phyloP scores from a whole-genome alignment of 2,888 invertebrate species.

The Ophion ellenae region DNA sequence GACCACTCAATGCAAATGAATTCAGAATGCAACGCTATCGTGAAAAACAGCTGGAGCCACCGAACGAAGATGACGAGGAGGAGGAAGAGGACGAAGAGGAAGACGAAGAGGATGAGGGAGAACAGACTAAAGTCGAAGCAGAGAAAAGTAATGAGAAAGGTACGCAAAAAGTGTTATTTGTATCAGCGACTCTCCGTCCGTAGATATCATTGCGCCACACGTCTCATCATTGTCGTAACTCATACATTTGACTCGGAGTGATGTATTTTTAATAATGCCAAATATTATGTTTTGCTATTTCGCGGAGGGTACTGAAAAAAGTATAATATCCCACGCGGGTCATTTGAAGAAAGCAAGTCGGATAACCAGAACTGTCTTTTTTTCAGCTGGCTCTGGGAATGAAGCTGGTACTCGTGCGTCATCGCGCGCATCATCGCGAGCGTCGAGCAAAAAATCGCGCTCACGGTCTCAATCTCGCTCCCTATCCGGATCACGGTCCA shows the following conservation, averaged over 20 bases:
- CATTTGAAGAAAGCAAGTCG: background rate
- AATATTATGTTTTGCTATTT: no score
- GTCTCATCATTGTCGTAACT: background rate
- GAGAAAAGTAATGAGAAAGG: conserved; percentile 81
- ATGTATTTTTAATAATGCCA: no score
- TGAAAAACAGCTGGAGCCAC: conserved; percentile 94
- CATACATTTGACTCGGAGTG: no score
- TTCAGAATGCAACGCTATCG: conserved; percentile 94
- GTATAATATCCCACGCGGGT: background rate
- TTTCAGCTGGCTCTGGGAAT: conserved; percentile 81
- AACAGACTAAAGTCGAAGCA: conserved; percentile 83
- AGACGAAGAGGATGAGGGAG: conserved; percentile 85
- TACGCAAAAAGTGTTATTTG: conserved; percentile 54
- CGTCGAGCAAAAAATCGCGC: conserved; percentile 77
- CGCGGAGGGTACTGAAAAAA: background rate
- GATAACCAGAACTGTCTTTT: conserved; percentile 13
- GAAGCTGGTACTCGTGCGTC: conserved; percentile 83
- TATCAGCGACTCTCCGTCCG: background rate
- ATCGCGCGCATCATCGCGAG: conserved; percentile 82
- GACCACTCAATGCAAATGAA: conserved; percentile 93
- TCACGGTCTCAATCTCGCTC: conserved; percentile 76
- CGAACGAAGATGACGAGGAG: conserved; percentile 88
- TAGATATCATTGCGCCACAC: background rate
- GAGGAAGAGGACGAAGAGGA: conserved; percentile 89
- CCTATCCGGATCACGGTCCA: conserved; percentile 67